Percentiles rank a stretch among this genome's conserved stretches.
Conservation (phyloP, 35 echinoderm and acorn worm genomes). For the Acanthaster planci region DNA sequence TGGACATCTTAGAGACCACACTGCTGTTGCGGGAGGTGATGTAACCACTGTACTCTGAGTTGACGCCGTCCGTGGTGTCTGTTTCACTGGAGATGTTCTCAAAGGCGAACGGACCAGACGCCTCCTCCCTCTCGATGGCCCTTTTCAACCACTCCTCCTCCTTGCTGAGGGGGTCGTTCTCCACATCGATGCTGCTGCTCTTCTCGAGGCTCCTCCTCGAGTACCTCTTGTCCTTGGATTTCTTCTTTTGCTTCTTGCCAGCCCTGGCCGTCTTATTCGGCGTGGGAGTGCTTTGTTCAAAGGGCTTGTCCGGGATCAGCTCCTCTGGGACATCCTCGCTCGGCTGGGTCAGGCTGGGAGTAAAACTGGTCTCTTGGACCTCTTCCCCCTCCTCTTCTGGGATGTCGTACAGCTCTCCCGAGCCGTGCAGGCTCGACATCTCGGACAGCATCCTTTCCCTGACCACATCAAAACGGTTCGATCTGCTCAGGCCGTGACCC, state of each 20-base stretch:
- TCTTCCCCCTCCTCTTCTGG: conserved; percentile 61
- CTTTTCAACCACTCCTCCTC: conserved; percentile 10
- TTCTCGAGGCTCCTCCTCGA: not conserved
- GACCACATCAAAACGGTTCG: conserved; percentile 36
- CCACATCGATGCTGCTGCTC: not conserved
- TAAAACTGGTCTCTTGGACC: not conserved
- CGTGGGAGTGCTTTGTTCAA: not conserved
- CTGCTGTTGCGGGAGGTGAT: not conserved
- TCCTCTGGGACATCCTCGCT: not conserved
- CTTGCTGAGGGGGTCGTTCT: not conserved
- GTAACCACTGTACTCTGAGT: conserved; percentile 6
- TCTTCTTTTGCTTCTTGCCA: conserved; percentile 5
- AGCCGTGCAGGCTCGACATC: conserved; percentile 45
- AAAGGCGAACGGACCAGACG: not conserved
- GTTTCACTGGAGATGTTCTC: not conserved
- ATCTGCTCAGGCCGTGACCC: not conserved
- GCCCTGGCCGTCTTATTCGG: not conserved
- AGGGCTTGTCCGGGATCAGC: conserved; percentile 5
- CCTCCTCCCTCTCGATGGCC: not conserved
- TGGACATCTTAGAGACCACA: not conserved
- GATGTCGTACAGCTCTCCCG: conserved; percentile 62
- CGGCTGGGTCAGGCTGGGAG: not conserved
- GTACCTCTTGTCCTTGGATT: not conserved
- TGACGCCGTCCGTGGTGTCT: not conserved
- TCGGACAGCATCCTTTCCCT: conserved; percentile 46